Evolutionary conservation across 2,113 vertebrate species (phyloP), one percentile per base, ranked within the genome.

Genomic region (Sisor rabdophorus): DNA sequence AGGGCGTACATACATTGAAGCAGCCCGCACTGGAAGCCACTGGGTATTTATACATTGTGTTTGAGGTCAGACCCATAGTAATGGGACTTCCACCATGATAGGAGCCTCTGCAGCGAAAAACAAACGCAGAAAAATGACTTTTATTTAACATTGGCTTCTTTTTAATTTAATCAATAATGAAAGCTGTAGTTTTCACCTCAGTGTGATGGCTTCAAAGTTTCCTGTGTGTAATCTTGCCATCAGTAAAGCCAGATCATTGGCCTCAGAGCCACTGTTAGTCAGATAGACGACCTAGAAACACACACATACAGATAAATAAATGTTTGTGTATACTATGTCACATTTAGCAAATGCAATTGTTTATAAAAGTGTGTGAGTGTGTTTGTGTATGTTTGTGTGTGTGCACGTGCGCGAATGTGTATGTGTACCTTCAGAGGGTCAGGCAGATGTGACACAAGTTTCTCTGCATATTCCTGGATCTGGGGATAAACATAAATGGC

Each of bases 181-280:
- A 36, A 36, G 10, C 28, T 56, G 30, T 1, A 17, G 53, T 26
- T 17, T 47, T 91, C 89, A 98, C 96, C 97, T 95, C 76, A 99
- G 89, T 52, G 85, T 92, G 85, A 98, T 92, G 84, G 98, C 89
- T 82, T 97, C 94, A 44, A 87, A 92, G 84, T 92, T 94, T 15
- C 86, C 84, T 0, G 96, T 95, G 83, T 96, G 81, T 0, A 95
- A 58, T 70, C 96, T 92, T 73, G 97, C 94, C 94, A 99, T 94
- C 73, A 95, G 53, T 91, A 98, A 89, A 0, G 97, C 95, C 36
- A 99, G 82, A 63, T 98, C 97, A 22, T 98, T 99, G 74, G 96
- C 95, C 83, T 99, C 96, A 0, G 97, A 96, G 73, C 96, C 96
- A 0, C 96, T 97, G 88, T 98, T 99, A 55, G 91, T 92, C 68